A percentile compares a stretch with the other conserved stretches of the same genome.
phyloP scores from a whole-genome alignment of 2,888 invertebrate species.

The Polylopha cassiicola region DNA sequence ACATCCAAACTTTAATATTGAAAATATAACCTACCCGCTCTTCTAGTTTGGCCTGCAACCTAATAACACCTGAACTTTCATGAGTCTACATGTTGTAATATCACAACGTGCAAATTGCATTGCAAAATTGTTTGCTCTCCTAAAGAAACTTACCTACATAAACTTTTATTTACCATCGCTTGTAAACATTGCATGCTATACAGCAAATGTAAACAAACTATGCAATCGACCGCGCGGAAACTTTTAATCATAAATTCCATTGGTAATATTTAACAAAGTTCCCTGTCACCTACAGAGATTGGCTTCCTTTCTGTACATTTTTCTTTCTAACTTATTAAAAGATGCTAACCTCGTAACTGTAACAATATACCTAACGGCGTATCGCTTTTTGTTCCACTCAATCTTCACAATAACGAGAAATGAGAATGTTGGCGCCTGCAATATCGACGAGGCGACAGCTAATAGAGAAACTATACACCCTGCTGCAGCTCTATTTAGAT shows the following conservation, averaged over 20 bases:
- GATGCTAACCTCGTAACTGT: conserved; percentile 28
- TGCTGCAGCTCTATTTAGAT: conserved; percentile 2
- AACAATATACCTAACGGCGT: conserved; percentile 4
- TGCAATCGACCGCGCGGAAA: conserved; percentile 39
- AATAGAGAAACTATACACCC: conserved; percentile 12
- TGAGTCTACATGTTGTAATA: too few relatives aligned
- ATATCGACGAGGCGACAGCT: conserved; percentile 8
- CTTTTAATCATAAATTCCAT: conserved; percentile 54
- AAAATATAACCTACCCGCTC: too few relatives aligned
- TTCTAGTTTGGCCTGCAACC: too few relatives aligned
- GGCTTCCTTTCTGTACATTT: conserved; percentile 35
- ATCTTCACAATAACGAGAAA: conserved; percentile 14
- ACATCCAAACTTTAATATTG: too few relatives aligned
- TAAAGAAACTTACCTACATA: too few relatives aligned
- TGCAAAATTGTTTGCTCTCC: too few relatives aligned
- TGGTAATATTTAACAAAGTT: conserved; percentile 58
- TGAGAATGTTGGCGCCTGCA: conserved; percentile 16
- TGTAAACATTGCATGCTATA: too few relatives aligned
- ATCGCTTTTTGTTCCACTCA: conserved; percentile 12
- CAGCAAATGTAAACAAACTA: too few relatives aligned
- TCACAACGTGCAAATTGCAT: too few relatives aligned
- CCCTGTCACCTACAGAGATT: conserved; percentile 55
- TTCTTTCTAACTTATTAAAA: conserved; percentile 32
- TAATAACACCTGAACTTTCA: too few relatives aligned
- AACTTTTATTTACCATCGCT: too few relatives aligned